These are phyloP conservation scores for Tiphia femorata DNA, from an alignment of 2,888 invertebrate species.

Conservation along the genomic window DNA sequence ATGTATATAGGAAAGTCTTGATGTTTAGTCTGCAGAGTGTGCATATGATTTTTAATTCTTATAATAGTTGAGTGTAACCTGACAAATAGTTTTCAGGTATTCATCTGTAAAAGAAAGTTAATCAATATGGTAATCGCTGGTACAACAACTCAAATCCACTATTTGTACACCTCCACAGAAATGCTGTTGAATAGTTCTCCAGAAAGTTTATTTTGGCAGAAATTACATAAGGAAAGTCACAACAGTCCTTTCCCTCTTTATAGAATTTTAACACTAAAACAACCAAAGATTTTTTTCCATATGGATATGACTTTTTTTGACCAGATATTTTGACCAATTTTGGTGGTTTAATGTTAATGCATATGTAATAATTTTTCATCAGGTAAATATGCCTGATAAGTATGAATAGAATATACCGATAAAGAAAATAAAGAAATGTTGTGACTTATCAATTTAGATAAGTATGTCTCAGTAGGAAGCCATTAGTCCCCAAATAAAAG, in stretches of 20 bases:
- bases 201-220: conserved; percentile 21
- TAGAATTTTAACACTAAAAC: too few species aligned
- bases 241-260: conserved; percentile 25
- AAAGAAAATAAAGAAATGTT: conserved; percentile 20
- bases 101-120: conserved; percentile 55
- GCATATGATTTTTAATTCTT: not conserved
- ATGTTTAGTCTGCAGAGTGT: not conserved
- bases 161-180: conserved; percentile 50
- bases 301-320: too few species aligned
- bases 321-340: too few species aligned
- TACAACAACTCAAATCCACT: conserved; percentile 40
- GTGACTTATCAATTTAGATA: conserved; percentile 28
- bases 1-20: too few species aligned
- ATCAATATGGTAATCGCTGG: conserved; percentile 54
- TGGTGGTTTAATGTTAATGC: too few species aligned
- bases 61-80: not conserved
- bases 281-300: too few species aligned
- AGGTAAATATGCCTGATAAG: too few species aligned
- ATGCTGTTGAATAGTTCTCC: conserved; percentile 57
- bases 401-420: too few species aligned
- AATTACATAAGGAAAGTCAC: conserved; percentile 36
- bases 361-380: too few species aligned
- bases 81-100: conserved; percentile 53
- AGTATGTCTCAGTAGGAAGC: conserved; percentile 30
- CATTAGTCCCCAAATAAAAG: conserved; percentile 32